These are phyloP conservation scores for Synanthedon andrenaeformis DNA, from an alignment of 2,888 invertebrate genomes.

Conservation along the genomic window DNA sequence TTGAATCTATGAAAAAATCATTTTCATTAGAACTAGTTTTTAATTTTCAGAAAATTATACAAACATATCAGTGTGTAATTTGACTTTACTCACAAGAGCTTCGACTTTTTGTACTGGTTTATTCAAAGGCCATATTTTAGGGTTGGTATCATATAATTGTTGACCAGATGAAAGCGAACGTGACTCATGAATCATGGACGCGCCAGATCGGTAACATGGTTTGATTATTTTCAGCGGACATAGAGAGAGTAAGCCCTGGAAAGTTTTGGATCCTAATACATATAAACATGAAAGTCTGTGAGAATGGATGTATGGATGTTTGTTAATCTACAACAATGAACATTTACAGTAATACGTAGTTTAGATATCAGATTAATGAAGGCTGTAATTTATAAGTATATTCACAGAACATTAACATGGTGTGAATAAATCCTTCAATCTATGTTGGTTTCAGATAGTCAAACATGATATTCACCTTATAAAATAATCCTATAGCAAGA, in stretches of 20 bases:
- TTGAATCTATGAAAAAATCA: slow-evolving; percentile 26
- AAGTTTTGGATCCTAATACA: not conserved
- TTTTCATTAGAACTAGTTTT: not conserved
- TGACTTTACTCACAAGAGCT: slow-evolving; percentile 13
- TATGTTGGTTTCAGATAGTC: not conserved
- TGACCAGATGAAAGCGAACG: slow-evolving; percentile 69
- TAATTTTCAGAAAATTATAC: too few relatives aligned
- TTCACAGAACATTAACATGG: too few relatives aligned
- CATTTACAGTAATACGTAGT: too few relatives aligned
- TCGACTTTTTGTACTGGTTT: slow-evolving; percentile 76
- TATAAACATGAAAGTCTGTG: too few relatives aligned
- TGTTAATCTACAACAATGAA: too few relatives aligned
- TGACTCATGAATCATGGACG: slow-evolving; percentile 29
- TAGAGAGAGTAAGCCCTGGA: slow-evolving; percentile 59
- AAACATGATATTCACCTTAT: slow-evolving; percentile 54
- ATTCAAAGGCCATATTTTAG: slow-evolving; percentile 72
- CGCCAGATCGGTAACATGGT: slow-evolving; percentile 53
- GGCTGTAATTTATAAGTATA: too few relatives aligned
- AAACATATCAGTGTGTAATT: too few relatives aligned
- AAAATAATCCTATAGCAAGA: slow-evolving; percentile 72
- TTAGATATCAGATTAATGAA: too few relatives aligned
- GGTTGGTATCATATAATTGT: slow-evolving; percentile 72
- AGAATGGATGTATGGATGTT: too few relatives aligned
- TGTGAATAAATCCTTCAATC: too few relatives aligned
- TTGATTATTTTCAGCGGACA: slow-evolving; percentile 47